Conservation (phyloP, 2,888 invertebrate species). For the Drosophila anomelani region DNA sequence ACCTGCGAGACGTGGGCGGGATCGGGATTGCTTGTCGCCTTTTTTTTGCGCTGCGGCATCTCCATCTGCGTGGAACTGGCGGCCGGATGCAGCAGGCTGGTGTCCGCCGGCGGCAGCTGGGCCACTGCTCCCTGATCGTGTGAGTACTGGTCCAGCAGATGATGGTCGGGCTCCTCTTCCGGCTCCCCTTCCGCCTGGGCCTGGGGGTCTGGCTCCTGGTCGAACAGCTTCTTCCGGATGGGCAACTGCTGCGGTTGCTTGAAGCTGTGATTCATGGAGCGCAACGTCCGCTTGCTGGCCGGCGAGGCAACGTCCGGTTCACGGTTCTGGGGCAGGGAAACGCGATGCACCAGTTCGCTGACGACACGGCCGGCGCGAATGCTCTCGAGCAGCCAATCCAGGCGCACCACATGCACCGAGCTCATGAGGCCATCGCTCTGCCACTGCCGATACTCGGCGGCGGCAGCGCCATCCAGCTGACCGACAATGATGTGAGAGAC, state of each 20-base stretch:
- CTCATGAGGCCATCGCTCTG: slow-evolving; percentile 70
- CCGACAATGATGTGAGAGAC: slow-evolving; percentile 93
- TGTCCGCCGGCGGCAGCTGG: slow-evolving; percentile 75
- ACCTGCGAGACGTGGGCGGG: background rate
- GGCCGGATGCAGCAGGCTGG: slow-evolving; percentile 43
- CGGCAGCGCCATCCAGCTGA: slow-evolving; percentile 84
- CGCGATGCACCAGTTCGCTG: slow-evolving; percentile 83
- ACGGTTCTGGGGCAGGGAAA: slow-evolving; percentile 72
- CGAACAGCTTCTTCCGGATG: slow-evolving; percentile 78
- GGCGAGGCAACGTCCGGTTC: slow-evolving; percentile 86
- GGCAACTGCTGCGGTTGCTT: slow-evolving; percentile 81
- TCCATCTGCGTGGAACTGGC: slow-evolving; percentile 72
- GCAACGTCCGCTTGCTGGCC: slow-evolving; percentile 86
- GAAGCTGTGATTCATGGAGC: slow-evolving; percentile 84
- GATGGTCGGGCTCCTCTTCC: slow-evolving; percentile 48
- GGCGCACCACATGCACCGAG: slow-evolving; percentile 86
- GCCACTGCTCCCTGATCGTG: slow-evolving; percentile 76
- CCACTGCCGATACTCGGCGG: slow-evolving; percentile 85
- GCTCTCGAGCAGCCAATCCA: slow-evolving; percentile 92
- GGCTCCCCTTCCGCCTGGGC: background rate
- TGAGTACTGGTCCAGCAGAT: slow-evolving; percentile 81
- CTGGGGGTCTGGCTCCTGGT: background rate
- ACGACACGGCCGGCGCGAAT: slow-evolving; percentile 87
- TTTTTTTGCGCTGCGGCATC: background rate
- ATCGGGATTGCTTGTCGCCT: background rate